Conservation (phyloP, 2,797 vertebrate genomes). For the Forpus xanthops region DNA sequence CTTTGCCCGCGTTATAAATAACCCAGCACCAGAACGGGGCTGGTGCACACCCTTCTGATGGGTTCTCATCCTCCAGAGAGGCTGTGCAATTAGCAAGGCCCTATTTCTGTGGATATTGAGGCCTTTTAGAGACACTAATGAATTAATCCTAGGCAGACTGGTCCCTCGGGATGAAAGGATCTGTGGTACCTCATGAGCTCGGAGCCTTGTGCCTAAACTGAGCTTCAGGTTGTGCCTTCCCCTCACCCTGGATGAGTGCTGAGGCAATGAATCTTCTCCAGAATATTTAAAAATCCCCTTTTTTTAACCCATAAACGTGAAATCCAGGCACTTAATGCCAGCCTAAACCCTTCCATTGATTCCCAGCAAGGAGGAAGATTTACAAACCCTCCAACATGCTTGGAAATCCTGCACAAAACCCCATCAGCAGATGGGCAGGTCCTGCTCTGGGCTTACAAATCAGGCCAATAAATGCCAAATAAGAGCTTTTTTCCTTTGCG, state of each 20-base stretch:
- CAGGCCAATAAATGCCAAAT: not conserved
- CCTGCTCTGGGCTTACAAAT: not conserved
- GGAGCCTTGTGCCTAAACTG: not conserved
- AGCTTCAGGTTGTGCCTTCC: not conserved
- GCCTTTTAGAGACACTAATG: not conserved
- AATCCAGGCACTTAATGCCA: not conserved
- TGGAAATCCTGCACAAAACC: not conserved
- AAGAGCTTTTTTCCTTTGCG: not conserved
- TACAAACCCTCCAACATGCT: not conserved
- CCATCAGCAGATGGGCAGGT: not conserved
- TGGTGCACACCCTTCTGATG: not conserved
- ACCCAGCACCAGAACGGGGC: not conserved
- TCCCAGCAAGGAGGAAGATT: not conserved
- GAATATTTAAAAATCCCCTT: not conserved
- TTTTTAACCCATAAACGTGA: not conserved
- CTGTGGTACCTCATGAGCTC: rapidly evolving
- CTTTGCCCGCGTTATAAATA: not conserved
- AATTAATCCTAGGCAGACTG: not conserved
- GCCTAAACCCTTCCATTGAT: not conserved
- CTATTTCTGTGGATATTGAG: not conserved
- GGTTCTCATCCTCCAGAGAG: not conserved
- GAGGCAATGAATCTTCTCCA: not conserved
- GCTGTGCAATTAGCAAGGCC: not conserved
- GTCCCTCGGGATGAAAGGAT: not conserved
- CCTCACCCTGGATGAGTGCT: not conserved